Evolutionary conservation across 2,113 vertebrate genomes (phyloP), one percentile per base, ranked within the genome.

Genomic region (Chamaea fasciata): DNA sequence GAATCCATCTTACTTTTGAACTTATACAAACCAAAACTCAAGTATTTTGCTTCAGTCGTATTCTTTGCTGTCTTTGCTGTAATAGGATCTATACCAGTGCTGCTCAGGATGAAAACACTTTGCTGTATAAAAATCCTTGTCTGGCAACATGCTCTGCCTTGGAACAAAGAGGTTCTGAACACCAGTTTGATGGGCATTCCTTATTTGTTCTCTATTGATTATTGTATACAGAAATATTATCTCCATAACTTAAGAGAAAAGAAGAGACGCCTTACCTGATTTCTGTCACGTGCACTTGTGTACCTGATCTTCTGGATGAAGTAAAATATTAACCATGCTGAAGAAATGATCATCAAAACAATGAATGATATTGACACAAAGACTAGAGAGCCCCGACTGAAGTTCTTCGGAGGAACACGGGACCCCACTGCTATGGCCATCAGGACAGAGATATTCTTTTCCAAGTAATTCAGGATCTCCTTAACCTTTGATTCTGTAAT

Each of bases 301-400:
- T 99, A 98, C 95, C 99, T 98, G 94, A 99, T 99, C 98, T 99
- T 99, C 98, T 99, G 99, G 95, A 99, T 99, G 98, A 99, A 99
- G 98, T 99, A 99, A 98, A 99, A 99, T 97, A 99, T 98, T 95
- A 99, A 98, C 99, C 99, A 99, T 0, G 99, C 99, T 15, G 99
- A 99, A 44, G 99, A 99, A 97, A 99, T 99, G 83, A 99, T 99
- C 99, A 99, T 99, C 95, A 99, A 98, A 84, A 99, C 99, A 82
- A 99, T 99, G 97, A 99, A 99, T 94, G 99, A 99, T 98, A 99
- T 98, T 89, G 99, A 99, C 92, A 99, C 99, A 67, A 99, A 99
- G 96, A 99, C 98, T 83, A 99, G 97, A 21, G 99, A 99, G 76
- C 99, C 98, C 15, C 99, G 98, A 94, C 98, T 99, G 95, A 99